Evolutionary conservation across 2,797 vertebrate genomes (phyloP).

Genomic region (Nannoperca australis): DNA sequence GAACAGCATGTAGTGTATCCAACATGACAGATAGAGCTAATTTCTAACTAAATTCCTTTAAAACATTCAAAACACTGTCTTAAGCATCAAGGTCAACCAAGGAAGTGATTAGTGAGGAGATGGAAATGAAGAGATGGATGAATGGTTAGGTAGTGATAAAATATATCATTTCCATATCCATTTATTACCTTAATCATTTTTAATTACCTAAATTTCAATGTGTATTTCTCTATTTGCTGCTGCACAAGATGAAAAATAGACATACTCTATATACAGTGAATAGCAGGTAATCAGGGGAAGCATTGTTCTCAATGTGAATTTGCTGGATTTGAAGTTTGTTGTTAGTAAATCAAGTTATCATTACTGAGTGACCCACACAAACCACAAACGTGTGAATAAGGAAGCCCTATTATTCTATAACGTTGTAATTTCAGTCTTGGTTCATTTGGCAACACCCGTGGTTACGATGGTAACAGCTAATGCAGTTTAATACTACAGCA

Average conservation of each 20-base stretch:
- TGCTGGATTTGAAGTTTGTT: constrained; percentile 7
- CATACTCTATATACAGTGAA: background rate
- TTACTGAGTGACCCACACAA: background rate
- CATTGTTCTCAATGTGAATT: constrained; percentile 12
- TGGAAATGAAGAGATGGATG: constrained; percentile 13
- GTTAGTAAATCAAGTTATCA: background rate
- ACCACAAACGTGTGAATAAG: background rate
- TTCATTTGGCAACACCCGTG: background rate
- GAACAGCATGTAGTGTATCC: constrained; percentile 40
- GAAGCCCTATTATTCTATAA: background rate
- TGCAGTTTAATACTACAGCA: background rate
- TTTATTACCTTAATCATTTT: background rate
- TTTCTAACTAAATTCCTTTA: constrained; percentile 39
- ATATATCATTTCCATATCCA: background rate
- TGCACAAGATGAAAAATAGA: background rate
- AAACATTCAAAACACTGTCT: constrained; percentile 42
- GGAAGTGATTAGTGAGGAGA: constrained; percentile 23
- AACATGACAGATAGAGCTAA: constrained; percentile 31
- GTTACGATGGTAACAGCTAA: background rate
- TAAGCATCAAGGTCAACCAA: constrained; percentile 39
- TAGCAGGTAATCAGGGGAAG: constrained; percentile 13
- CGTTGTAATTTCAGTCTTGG: background rate
- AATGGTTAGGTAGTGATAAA: background rate
- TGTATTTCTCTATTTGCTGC: background rate
- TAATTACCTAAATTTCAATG: background rate